Conservation (phyloP, 2,888 invertebrate species). For the Mesoligia furuncula region DNA sequence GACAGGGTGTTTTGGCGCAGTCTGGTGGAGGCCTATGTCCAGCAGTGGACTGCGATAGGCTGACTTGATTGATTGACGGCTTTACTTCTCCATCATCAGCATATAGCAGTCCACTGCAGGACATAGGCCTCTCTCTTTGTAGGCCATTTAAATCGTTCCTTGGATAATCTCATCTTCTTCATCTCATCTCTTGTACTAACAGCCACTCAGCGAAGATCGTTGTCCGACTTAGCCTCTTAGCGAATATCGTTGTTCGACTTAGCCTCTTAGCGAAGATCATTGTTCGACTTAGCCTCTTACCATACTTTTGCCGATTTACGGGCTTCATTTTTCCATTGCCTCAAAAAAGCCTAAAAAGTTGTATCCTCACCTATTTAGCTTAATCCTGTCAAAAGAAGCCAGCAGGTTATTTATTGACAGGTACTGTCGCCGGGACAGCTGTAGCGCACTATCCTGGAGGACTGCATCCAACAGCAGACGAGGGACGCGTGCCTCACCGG, state of each 20-base stretch:
- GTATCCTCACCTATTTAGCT: constrained; percentile 91
- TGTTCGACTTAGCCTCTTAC: not conserved
- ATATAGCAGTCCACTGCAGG: not conserved
- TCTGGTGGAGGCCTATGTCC: too few species aligned
- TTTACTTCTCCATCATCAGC: too few species aligned
- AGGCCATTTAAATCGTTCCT: too few species aligned
- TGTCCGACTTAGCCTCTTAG: not conserved
- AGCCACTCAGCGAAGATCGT: not conserved
- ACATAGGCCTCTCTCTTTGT: not conserved
- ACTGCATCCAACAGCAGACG: constrained; percentile 92
- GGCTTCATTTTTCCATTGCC: not conserved
- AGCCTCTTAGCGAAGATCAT: not conserved
- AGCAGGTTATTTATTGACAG: constrained; percentile 90
- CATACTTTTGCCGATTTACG: not conserved
- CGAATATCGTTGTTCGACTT: not conserved
- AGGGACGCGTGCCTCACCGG: constrained; percentile 91
- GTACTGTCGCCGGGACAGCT: constrained; percentile 93
- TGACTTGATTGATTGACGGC: too few species aligned
- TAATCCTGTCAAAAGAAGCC: constrained; percentile 91
- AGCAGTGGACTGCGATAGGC: too few species aligned
- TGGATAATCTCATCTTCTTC: not conserved
- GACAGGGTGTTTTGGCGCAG: too few species aligned
- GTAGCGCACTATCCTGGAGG: constrained; percentile 93
- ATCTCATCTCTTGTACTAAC: too few species aligned
- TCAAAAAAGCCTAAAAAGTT: not conserved